Evolutionary conservation across 1,140 invertebrate genomes (phyloP).

Genomic region (Brachystomella parvula): DNA sequence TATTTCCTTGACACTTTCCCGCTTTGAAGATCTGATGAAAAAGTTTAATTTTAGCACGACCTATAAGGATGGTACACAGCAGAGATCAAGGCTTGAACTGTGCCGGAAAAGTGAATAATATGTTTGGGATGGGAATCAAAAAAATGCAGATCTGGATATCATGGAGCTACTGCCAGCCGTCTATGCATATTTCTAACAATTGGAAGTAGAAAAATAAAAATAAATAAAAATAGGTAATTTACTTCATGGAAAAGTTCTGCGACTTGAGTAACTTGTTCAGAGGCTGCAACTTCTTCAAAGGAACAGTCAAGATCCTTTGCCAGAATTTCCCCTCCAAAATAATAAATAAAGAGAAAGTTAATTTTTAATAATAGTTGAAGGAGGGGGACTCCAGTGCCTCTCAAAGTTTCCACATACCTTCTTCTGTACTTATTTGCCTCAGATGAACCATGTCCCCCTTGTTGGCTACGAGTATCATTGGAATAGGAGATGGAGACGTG

Average conservation of each 20-base stretch:
- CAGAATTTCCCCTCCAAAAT: slow-evolving; percentile 59
- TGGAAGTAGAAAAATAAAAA: not conserved
- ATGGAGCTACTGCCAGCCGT: too few relatives aligned
- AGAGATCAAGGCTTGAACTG: too few relatives aligned
- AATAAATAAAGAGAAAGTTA: not conserved
- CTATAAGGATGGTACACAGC: too few relatives aligned
- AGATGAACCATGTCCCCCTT: slow-evolving; percentile 88
- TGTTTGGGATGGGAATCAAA: too few relatives aligned
- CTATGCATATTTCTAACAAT: too few relatives aligned
- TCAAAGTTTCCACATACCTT: too few relatives aligned
- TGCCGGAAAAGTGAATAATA: too few relatives aligned
- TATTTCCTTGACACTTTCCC: too few relatives aligned
- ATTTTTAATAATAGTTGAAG: not conserved
- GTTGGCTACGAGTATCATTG: slow-evolving; percentile 73
- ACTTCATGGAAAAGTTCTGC: slow-evolving; percentile 76
- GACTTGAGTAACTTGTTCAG: slow-evolving; percentile 66
- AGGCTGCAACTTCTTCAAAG: slow-evolving; percentile 80
- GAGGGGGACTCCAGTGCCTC: too few relatives aligned
- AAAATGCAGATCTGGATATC: too few relatives aligned
- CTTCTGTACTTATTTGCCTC: slow-evolving; percentile 75
- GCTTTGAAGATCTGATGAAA: too few relatives aligned
- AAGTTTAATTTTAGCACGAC: too few relatives aligned
- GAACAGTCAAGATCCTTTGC: slow-evolving; percentile 78
- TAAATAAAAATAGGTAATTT: not conserved
- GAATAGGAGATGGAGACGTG: slow-evolving; percentile 41